Evolutionary conservation across 2,888 invertebrate genomes (phyloP).

Genomic region (Harpalus rufipes): DNA sequence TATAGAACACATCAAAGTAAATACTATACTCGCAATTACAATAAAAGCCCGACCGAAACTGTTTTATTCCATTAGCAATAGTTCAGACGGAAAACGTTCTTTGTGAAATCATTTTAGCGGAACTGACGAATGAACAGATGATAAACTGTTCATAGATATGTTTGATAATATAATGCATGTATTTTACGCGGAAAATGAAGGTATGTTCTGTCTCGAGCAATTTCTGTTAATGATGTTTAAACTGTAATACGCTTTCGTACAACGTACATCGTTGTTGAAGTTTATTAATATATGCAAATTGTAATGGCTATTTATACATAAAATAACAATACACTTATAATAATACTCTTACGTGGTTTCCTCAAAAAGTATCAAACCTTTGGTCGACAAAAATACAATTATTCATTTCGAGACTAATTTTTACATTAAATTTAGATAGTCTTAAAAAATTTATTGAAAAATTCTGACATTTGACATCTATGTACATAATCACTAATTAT

Average conservation of each 20-base stretch:
- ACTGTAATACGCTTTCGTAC: too few relatives aligned
- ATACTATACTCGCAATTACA: conserved; percentile 14
- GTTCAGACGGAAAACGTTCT: background rate
- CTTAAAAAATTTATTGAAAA: too few relatives aligned
- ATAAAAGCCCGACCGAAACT: conserved; percentile 15
- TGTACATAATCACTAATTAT: too few relatives aligned
- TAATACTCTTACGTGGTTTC: too few relatives aligned
- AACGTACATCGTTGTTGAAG: background rate
- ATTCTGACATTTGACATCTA: too few relatives aligned
- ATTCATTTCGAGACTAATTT: too few relatives aligned
- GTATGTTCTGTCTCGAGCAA: background rate
- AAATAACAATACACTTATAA: background rate
- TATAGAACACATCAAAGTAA: conserved; percentile 37
- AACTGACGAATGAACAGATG: conserved; percentile 7
- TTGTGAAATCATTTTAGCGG: background rate
- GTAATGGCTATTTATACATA: background rate
- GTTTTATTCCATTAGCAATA: background rate
- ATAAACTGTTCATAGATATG: background rate
- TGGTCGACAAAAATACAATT: too few relatives aligned
- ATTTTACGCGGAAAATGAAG: background rate
- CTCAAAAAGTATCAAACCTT: too few relatives aligned
- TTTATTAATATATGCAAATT: background rate
- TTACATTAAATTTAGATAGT: too few relatives aligned
- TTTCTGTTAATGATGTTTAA: background rate
- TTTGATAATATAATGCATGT: background rate